Percentiles rank a stretch among this genome's conserved stretches.
Evolutionary conservation across 2,797 vertebrate genomes (phyloP).

Genomic region (Hippocampus kuda): DNA sequence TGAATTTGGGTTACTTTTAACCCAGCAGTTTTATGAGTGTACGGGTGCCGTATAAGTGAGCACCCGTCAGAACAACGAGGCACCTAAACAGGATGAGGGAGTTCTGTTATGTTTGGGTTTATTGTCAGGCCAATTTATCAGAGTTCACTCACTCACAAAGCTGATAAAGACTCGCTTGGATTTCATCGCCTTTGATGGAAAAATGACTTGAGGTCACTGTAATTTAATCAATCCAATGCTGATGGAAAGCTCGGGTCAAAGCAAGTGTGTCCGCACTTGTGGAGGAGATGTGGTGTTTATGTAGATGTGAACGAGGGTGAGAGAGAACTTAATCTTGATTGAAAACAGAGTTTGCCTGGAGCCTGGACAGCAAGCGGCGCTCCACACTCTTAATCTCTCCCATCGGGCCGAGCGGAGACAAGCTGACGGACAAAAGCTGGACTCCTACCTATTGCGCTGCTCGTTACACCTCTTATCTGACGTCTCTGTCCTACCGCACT

Average conservation of each 20-base stretch:
- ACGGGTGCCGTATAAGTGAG: neutral
- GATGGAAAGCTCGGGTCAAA: slow-evolving; percentile 23
- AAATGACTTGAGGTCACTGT: slow-evolving; percentile 29
- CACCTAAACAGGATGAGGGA: neutral
- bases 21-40: no score
- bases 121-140: slow-evolving; percentile 1
- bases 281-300: slow-evolving; percentile 23
- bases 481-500: neutral
- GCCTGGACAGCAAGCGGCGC: neutral
- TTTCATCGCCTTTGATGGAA: slow-evolving; percentile 38
- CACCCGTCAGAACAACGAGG: neutral
- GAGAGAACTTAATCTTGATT: slow-evolving; percentile 31
- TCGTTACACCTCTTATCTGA: neutral
- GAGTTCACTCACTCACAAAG: slow-evolving; percentile 14
- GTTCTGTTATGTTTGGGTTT: neutral
- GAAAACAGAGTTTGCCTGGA: slow-evolving; percentile 31
- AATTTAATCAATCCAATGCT: slow-evolving; percentile 41
- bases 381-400: neutral
- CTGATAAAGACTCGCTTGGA: slow-evolving; percentile 21
- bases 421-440: neutral
- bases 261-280: slow-evolving; percentile 24
- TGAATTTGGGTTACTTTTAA: no score
- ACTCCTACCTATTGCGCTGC: neutral
- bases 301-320: slow-evolving; percentile 11
- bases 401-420: neutral